phyloP scores from a whole-genome alignment of 53 echinoderm and acorn worm species.

The Glandiceps talaboti region DNA sequence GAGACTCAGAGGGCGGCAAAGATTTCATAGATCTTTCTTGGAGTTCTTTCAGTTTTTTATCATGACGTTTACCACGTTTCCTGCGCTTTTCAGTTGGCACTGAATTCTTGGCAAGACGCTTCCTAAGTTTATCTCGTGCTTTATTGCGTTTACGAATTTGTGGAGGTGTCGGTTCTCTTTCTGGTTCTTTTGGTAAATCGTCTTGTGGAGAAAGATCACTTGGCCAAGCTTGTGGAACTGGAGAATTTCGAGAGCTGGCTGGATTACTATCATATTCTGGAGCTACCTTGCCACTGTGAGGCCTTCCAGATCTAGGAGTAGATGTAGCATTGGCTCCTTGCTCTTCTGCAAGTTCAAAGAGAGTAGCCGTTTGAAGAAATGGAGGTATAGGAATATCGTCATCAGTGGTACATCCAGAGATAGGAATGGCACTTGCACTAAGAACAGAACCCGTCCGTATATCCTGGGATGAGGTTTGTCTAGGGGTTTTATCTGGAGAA shows the following conservation, averaged over 20 bases:
- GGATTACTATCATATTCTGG: neutral
- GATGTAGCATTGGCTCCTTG: neutral
- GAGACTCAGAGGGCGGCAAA: neutral
- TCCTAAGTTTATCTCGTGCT: neutral
- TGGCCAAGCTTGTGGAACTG: neutral
- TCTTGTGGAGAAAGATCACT: neutral
- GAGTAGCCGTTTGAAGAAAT: neutral
- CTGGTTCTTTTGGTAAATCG: neutral
- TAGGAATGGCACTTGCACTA: neutral
- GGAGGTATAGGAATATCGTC: neutral
- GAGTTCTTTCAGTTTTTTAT: neutral
- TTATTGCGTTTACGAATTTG: neutral
- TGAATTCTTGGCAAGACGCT: neutral
- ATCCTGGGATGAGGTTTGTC: neutral
- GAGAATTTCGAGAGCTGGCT: neutral
- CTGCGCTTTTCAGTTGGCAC: neutral
- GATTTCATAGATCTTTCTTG: neutral
- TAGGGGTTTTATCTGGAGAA: too few species aligned
- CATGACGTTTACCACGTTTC: neutral
- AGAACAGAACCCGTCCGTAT: neutral
- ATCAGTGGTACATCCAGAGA: neutral
- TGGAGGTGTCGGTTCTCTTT: neutral
- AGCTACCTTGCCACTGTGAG: neutral
- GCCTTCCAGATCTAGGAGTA: neutral
- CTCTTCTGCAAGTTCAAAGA: neutral